These are phyloP conservation scores for Ochropleura leucogaster DNA, from an alignment of 2,888 invertebrate genomes.

Conservation along the genomic window DNA sequence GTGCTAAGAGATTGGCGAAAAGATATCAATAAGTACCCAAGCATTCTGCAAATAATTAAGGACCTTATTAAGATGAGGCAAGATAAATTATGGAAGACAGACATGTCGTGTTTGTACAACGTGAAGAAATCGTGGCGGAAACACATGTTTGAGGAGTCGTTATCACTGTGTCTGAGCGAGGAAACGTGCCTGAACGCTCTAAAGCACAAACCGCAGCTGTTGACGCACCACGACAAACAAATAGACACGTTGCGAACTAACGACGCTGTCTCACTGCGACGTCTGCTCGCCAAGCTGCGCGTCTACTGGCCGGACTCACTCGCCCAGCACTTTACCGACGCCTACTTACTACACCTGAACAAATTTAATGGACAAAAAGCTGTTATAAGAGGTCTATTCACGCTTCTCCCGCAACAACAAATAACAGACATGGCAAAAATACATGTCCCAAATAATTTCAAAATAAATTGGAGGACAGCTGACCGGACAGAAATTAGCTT, in stretches of 20 bases:
- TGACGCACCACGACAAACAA: too few species aligned
- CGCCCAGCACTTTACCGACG: conserved; percentile 70
- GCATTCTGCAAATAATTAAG: conserved; percentile 70
- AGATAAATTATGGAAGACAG: conserved; percentile 66
- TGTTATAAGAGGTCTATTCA: conserved; percentile 72
- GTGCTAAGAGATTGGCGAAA: conserved; percentile 78
- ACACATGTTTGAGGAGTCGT: conserved; percentile 78
- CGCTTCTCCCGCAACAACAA: conserved; percentile 71
- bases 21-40: conserved; percentile 70
- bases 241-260: too few species aligned
- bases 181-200: conserved; percentile 78
- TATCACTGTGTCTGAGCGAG: conserved; percentile 71
- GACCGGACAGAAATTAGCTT: conserved; percentile 73
- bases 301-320: conserved; percentile 78
- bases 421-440: conserved; percentile 70
- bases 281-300: conserved; percentile 75
- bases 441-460: conserved; percentile 73
- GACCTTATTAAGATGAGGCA: conserved; percentile 71
- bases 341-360: conserved; percentile 69
- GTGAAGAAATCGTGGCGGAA: conserved; percentile 78
- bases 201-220: conserved; percentile 78
- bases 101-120: conserved; percentile 72
- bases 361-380: conserved; percentile 72
- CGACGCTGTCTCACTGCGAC: conserved; percentile 58
- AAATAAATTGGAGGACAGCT: conserved; percentile 77